Evolutionary conservation across 2,797 vertebrate species (phyloP), one percentile per base, ranked within the genome.

Genomic region (Poliocrania exsul): DNA sequence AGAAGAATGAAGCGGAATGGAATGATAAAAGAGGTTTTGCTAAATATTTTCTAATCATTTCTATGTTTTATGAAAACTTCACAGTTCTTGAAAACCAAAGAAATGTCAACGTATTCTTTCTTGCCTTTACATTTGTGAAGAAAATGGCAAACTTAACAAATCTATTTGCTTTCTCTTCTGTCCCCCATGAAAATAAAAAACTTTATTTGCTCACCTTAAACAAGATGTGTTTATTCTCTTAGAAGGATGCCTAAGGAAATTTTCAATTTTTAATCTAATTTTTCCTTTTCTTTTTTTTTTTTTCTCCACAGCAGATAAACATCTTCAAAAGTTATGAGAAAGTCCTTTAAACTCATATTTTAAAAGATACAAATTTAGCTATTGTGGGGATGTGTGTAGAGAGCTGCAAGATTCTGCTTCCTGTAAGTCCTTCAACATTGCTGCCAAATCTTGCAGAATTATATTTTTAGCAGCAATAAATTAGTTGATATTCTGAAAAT

Each of bases 181-280:
- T 84, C 8, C 35, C 21, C 8, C 26, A 35, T 71, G 40, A 92
- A 94, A 91, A 92, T 73, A 77, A 79, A 89, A 77, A 60, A 23
- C 6, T 37, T 84, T 86, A 75, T 60, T 60, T 58, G 31, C 70
- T 81, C 86, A 87, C 47, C 40, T 87, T 72, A 88, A 96, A 86
- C 17, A 81, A 72, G 70, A 79, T 61, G 17, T 58, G 42, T 33
- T 44, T 96, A 16, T 84, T 94, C 70, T 90, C 15, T 80, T 53
- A 83, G 60, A 95, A 89, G 80, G 40, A 67, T 61, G 79, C 72
- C 91, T 85, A 81, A 82, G 40, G 75, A 93, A 80, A 70, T 31
- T 2, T 83, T 92, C 15, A 38, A 49, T 87, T 94, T 26, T 33
- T 92, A 72, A 82, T 84, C 23, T 82, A 54, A 20, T 74, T 74